A percentile compares a stretch with the other conserved stretches of the same genome.
Conservation (phyloP, 1,140 invertebrate species). For the Sipha flava region DNA sequence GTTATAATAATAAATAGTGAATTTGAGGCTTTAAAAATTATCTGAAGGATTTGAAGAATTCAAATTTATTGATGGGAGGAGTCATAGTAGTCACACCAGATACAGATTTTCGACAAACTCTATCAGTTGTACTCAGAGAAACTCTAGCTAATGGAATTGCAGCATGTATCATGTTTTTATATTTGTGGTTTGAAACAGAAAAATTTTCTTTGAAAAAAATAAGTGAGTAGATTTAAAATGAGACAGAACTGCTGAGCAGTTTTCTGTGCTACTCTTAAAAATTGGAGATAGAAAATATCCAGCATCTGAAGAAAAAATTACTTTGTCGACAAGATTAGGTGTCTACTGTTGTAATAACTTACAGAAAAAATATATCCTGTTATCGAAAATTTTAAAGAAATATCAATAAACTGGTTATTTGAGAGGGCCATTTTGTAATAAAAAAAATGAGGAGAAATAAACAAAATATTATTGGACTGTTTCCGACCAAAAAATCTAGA, state of each 20-base stretch:
- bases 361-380: constrained; percentile 43
- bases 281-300: constrained; percentile 29
- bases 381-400: constrained; percentile 41
- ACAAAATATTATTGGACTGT: constrained; percentile 35
- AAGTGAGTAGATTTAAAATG: not conserved
- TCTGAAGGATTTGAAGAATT: constrained; percentile 1
- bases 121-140: constrained; percentile 38
- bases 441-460: constrained; percentile 44
- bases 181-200: constrained; percentile 39
- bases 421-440: constrained; percentile 42
- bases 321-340: constrained; percentile 36
- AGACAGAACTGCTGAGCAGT: constrained; percentile 33
- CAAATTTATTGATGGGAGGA: constrained; percentile 37
- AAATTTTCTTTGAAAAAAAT: constrained; percentile 33
- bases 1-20: too few species aligned
- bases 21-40: not conserved
- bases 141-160: constrained; percentile 41
- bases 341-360: constrained; percentile 39
- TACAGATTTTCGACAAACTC: too few species aligned
- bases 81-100: too few species aligned
- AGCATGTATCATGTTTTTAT: constrained; percentile 41
- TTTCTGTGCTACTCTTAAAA: constrained; percentile 39
- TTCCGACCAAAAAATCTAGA: constrained; percentile 32
- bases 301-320: not conserved
- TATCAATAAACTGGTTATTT: constrained; percentile 43